Base-by-base conservation (phyloP, 2,888 invertebrate species). In the Epinotia nisella region DNA sequence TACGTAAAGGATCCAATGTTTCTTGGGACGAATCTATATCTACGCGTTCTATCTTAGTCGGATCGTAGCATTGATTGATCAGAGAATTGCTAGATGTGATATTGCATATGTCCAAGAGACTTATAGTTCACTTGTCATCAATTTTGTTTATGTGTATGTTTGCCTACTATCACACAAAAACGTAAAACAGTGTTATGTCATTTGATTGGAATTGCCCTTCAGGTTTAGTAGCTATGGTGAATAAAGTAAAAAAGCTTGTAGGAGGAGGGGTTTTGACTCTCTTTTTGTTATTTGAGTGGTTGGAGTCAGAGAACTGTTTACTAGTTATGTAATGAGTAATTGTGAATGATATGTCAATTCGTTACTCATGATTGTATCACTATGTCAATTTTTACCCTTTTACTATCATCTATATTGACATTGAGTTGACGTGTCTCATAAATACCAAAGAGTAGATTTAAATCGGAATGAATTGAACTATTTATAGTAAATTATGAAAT, bases 341-440 rank as follows among this genome's bases (percentile, higher is more conserved):
- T 78, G 78, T 83, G 79, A 74, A 76, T 75, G 77, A 75, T 81
- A 82, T 81, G 85, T 85, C 85, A 84, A 86, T 85, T 84, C 81
- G 77, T 76, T 83, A 80, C 78, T 74, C 75, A 75, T 69, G 35
- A 35, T 35, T 35, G 73, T 70, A 75, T 75, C 77, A 77, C 74
- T 78, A 78, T 70, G 86, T 86, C 83, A 86, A 84, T 83, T 86
- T 83, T 74, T 70, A 71, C 61, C 60, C 73, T 69, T 64, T 21
- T 62, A 72, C 67, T 62, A 74, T 76, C 60, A 67, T 53, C 70
- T 73, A 66, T 73, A 66, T 62, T 74, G 76, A 79, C 79, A 84
- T 78, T 76, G 83, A 81, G 88, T 88, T 87, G 88, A 87, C 87
- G 81, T 85, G 78, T 87, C 78, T 78, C 87, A 84, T 83, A 82